Conservation (phyloP, 2,113 vertebrate species). For the Pseudonaja textilis region DNA sequence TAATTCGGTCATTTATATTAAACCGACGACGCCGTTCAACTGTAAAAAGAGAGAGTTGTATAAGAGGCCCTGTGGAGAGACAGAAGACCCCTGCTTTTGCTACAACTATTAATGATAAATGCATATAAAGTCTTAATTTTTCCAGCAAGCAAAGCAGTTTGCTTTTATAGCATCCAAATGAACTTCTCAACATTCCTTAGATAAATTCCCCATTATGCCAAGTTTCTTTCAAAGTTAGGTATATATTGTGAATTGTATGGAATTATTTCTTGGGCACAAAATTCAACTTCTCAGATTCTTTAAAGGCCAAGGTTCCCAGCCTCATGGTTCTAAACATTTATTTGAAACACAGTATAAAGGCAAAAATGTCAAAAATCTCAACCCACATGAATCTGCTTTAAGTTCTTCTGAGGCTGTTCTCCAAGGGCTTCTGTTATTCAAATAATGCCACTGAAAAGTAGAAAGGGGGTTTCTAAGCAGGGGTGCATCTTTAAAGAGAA, state of each 20-base stretch:
- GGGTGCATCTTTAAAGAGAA: not conserved
- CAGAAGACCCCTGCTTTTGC: not conserved
- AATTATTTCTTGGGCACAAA: not conserved
- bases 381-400: not conserved
- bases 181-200: not conserved
- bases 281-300: not conserved
- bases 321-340: not conserved
- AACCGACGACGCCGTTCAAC: conserved; percentile 87
- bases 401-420: not conserved
- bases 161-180: not conserved
- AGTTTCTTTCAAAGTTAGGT: not conserved
- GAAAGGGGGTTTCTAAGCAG: not conserved
- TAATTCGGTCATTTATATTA: conserved; percentile 93
- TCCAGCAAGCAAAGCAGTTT: not conserved
- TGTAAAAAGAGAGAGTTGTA: conserved; percentile 43
- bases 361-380: not conserved
- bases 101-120: not conserved
- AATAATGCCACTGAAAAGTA: not conserved
- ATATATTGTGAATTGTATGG: not conserved
- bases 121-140: not conserved
- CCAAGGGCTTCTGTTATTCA: not conserved
- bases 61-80: not conserved
- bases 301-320: not conserved
- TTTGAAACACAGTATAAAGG: not conserved
- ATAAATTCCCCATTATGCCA: not conserved